Conservation (phyloP, 2,113 vertebrate genomes). For the Catharus bicknelli region DNA sequence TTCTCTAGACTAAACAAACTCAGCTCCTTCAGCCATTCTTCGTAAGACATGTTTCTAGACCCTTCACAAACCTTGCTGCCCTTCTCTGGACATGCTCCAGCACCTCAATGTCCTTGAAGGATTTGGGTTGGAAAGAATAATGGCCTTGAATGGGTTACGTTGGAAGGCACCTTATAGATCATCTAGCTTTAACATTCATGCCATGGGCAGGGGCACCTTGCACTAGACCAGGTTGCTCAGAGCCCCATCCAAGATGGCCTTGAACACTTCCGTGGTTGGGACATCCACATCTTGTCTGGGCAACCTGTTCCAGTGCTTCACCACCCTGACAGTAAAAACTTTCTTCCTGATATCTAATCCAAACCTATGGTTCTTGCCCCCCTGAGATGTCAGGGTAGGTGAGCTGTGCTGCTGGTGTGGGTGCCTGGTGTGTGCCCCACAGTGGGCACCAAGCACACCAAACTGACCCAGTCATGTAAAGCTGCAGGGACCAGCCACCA, state of each 20-base stretch:
- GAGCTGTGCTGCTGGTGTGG: background rate
- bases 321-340: background rate
- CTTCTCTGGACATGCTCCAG: background rate
- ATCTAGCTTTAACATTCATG: background rate
- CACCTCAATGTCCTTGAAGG: background rate
- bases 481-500: accelerated
- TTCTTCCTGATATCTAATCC: background rate
- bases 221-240: background rate
- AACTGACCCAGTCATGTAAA: accelerated
- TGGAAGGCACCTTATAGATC: background rate
- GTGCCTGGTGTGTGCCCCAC: background rate
- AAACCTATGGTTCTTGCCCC: accelerated
- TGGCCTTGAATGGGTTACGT: background rate
- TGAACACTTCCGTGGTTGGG: background rate
- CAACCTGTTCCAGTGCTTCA: background rate
- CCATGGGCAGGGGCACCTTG: background rate
- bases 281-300: background rate
- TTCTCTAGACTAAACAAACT: background rate
- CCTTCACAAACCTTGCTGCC: background rate
- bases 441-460: accelerated
- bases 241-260: background rate
- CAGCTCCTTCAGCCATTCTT: background rate
- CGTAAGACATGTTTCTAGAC: background rate
- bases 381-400: background rate
- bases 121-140: background rate